Evolutionary conservation across 2,888 invertebrate species (phyloP).

Genomic region (Phoenoteleia sp.): DNA sequence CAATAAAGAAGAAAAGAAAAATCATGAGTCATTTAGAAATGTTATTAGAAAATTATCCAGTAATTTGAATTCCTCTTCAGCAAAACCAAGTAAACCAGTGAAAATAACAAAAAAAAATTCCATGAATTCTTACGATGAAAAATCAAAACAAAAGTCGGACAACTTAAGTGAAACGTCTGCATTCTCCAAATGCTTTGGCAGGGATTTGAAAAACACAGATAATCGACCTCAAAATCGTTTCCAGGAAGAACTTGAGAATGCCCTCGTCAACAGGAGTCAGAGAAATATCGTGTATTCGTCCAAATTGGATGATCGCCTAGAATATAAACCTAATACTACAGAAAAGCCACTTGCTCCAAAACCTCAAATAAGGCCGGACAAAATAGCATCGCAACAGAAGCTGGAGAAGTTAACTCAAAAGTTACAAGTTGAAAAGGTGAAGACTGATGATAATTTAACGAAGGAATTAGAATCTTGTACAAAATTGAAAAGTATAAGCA

Average conservation of each 20-base stretch:
- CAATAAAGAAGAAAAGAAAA: slow-evolving; percentile 56
- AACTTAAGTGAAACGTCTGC: slow-evolving; percentile 70
- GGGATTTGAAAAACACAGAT: slow-evolving; percentile 72
- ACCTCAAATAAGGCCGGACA: too few species aligned
- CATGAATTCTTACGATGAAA: slow-evolving; percentile 71
- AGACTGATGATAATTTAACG: slow-evolving; percentile 14
- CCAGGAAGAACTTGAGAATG: slow-evolving; percentile 78
- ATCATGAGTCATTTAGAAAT: slow-evolving; percentile 75
- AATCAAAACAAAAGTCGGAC: slow-evolving; percentile 60
- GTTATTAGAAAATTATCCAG: slow-evolving; percentile 75
- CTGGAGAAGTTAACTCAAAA: slow-evolving; percentile 35
- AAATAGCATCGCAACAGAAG: slow-evolving; percentile 30
- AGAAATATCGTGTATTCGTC: slow-evolving; percentile 61
- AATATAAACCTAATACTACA: slow-evolving; percentile 4
- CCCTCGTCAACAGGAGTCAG: slow-evolving; percentile 66
- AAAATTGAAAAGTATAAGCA: not conserved
- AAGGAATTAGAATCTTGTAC: slow-evolving; percentile 35
- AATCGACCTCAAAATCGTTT: slow-evolving; percentile 78
- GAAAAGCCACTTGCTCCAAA: not conserved
- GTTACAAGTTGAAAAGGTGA: slow-evolving; percentile 29
- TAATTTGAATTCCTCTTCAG: slow-evolving; percentile 59
- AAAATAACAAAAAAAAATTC: slow-evolving; percentile 78
- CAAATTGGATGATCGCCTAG: slow-evolving; percentile 27
- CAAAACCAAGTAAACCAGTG: slow-evolving; percentile 61
- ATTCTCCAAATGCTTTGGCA: slow-evolving; percentile 75